phyloP scores from a whole-genome alignment of 2,797 vertebrate species.

The Delichon dasypus region DNA sequence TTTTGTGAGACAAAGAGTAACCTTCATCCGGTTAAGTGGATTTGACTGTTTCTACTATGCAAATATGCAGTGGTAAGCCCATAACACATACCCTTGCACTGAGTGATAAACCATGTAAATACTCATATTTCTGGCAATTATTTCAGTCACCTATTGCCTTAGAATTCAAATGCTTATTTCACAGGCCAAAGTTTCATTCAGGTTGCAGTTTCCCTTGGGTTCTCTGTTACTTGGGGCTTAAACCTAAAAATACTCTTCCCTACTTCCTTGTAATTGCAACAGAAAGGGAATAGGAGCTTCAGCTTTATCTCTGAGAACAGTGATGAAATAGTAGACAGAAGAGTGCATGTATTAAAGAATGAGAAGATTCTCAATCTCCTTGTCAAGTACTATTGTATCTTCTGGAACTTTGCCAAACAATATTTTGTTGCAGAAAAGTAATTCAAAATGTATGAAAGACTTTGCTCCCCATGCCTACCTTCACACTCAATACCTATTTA shows the following conservation, averaged over 20 bases:
- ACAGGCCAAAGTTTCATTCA: neutral
- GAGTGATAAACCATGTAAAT: neutral
- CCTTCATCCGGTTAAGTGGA: neutral
- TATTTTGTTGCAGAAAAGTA: neutral
- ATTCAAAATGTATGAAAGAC: neutral
- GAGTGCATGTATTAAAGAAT: neutral
- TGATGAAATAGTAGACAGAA: neutral
- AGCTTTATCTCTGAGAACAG: neutral
- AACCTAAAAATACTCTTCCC: neutral
- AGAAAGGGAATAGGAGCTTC: neutral
- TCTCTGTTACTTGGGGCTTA: neutral
- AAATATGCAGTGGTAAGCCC: neutral
- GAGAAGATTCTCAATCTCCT: neutral
- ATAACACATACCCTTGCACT: neutral
- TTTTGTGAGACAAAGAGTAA: neutral
- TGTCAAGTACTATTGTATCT: neutral
- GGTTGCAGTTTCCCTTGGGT: neutral
- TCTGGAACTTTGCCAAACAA: neutral
- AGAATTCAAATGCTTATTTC: neutral
- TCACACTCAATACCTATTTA: neutral
- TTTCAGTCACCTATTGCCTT: neutral
- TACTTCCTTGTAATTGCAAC: neutral
- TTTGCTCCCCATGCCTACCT: neutral
- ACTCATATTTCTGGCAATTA: neutral
- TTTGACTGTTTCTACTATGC: neutral